Percentiles rank a stretch among this genome's conserved stretches.
Conservation (phyloP, 2,888 invertebrate genomes). For the Griposia aprilina region DNA sequence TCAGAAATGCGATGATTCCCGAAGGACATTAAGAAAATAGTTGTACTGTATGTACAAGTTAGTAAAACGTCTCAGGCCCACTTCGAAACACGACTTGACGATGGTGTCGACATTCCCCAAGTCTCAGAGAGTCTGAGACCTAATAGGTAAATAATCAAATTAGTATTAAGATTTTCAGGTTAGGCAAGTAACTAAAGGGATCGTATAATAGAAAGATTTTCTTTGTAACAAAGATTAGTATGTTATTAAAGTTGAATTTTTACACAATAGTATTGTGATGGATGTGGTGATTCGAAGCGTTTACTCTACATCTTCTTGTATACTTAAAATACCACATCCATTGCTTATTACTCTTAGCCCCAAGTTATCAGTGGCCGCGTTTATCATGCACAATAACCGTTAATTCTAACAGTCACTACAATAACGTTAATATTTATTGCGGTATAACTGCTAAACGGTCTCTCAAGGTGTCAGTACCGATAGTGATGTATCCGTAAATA, state of each 20-base stretch:
- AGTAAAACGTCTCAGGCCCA: not conserved
- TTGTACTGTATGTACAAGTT: too few species aligned
- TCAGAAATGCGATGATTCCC: too few species aligned
- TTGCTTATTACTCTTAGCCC: constrained; percentile 24
- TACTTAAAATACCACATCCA: constrained; percentile 56
- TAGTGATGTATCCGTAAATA: constrained; percentile 56
- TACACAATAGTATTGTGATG: not conserved
- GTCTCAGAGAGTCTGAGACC: not conserved
- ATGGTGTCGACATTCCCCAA: not conserved
- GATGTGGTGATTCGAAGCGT: not conserved
- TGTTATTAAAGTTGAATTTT: not conserved
- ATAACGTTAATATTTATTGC: constrained; percentile 84
- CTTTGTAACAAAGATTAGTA: not conserved
- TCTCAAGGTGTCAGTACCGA: constrained; percentile 80
- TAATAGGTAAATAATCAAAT: not conserved
- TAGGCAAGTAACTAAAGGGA: not conserved
- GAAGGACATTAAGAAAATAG: too few species aligned
- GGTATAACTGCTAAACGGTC: constrained; percentile 80
- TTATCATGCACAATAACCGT: constrained; percentile 81
- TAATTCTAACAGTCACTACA: constrained; percentile 83
- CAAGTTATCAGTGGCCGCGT: constrained; percentile 70
- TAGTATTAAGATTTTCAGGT: not conserved
- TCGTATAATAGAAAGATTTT: too few species aligned
- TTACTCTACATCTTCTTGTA: not conserved
- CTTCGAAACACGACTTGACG: not conserved